Percentiles rank a stretch among this genome's conserved stretches.
Evolutionary conservation across 2,888 invertebrate genomes (phyloP).

Genomic region (Heliconius hortense): DNA sequence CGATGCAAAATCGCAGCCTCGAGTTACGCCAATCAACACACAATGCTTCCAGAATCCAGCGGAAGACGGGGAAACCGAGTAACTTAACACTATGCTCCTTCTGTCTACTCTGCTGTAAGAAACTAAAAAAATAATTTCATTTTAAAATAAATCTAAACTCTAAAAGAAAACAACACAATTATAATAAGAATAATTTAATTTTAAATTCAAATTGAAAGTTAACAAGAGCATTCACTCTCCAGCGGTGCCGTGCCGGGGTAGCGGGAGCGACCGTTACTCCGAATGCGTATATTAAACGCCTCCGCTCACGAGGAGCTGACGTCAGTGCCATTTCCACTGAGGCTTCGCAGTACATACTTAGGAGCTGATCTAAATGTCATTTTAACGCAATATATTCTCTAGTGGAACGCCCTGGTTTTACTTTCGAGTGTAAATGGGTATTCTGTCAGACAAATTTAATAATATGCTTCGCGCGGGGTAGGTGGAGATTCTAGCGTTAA

Average conservation of each 20-base stretch:
- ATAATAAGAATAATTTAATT: neutral
- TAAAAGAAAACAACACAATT: neutral
- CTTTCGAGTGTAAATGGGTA: neutral
- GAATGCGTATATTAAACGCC: constrained; percentile 43
- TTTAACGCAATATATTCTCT: constrained; percentile 11
- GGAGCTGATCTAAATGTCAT: constrained; percentile 32
- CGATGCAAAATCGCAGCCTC: too few relatives aligned
- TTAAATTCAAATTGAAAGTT: constrained; percentile 1
- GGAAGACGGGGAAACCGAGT: too few relatives aligned
- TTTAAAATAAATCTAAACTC: too few relatives aligned
- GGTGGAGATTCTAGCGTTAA: neutral
- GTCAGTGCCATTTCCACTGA: constrained; percentile 35
- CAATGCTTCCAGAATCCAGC: too few relatives aligned
- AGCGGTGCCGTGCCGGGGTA: neutral
- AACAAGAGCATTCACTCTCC: neutral
- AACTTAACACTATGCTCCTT: too few relatives aligned
- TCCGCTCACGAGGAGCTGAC: constrained; percentile 34
- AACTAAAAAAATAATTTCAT: too few relatives aligned
- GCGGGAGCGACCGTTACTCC: constrained; percentile 48
- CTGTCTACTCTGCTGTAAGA: too few relatives aligned
- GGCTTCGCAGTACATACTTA: constrained; percentile 23
- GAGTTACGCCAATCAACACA: too few relatives aligned
- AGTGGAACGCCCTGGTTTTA: neutral
- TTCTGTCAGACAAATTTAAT: neutral
- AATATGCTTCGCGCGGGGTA: neutral